Evolutionary conservation across 1,140 invertebrate genomes (phyloP), one percentile per base, ranked within the genome.

Genomic region (Sarcophaga bullata): DNA sequence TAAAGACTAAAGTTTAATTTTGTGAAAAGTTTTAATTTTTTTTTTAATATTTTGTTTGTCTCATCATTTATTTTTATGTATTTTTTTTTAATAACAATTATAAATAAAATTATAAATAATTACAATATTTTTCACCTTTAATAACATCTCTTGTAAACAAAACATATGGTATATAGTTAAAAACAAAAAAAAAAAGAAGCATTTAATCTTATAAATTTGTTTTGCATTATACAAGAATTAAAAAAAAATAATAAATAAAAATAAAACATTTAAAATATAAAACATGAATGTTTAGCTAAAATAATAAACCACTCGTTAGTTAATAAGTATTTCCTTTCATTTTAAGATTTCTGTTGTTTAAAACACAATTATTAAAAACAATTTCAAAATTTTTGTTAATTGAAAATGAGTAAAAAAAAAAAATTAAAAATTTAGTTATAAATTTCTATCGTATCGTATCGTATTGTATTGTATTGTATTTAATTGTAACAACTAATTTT

Each of bases 1-100:
- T 68, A 19, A 62, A 68, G 19, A 68, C 6, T 68, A 78, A 78
- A 78, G 75, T 78, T 50, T 50, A 49, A 78, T 48, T 78, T 78
- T 78, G 25, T 37, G 25, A 37, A 37, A 37, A 78, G 75, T 78
- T 78, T 17, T 13, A 52, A 52, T 25, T 6, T 78, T 10, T 52
- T 50, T 58, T 13, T 58, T n/a, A 3, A 3, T 58, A 4, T 15
- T 58, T 58, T 58, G 58, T 62, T 68, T 68, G 17, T 50, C 50
- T 52, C 50, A 47, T n/a, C 1, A n/a, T n/a, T n/a, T n/a, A n/a
- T 78, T 49, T 9, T 76, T 76, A 48, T 49, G 47, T 25, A 78
- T 78, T 52, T 78, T 17, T 68, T 68, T 68, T 68, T 6, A 68
- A 68, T n/a, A 37, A 37, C 25, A 37, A 2, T 62, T 62, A 62